These are phyloP conservation scores for Spisula subtruncata DNA, from an alignment of 2,888 invertebrate genomes.

Conservation along the genomic window DNA sequence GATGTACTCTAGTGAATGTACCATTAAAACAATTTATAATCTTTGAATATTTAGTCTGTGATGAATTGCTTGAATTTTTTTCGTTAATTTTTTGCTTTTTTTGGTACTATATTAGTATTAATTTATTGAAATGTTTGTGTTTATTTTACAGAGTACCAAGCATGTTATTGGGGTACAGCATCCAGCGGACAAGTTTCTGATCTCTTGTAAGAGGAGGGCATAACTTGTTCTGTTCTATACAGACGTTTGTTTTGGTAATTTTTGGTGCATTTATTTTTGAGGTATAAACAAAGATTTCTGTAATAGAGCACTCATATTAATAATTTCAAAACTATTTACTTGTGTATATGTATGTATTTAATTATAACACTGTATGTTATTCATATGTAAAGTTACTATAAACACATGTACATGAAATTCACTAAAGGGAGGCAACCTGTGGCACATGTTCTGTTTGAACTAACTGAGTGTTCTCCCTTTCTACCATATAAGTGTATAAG, in stretches of 20 bases:
- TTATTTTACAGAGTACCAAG: constrained; percentile 79
- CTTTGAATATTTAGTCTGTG: too few relatives aligned
- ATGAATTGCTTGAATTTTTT: not conserved
- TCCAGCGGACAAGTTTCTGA: constrained; percentile 76
- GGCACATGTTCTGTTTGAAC: not conserved
- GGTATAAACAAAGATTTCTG: too few relatives aligned
- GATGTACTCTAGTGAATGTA: too few relatives aligned
- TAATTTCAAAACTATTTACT: too few relatives aligned
- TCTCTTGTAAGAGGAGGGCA: constrained; percentile 56
- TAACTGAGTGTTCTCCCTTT: not conserved
- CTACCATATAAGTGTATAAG: too few relatives aligned
- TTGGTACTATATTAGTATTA: not conserved
- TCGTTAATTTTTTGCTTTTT: not conserved
- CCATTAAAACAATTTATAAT: too few relatives aligned
- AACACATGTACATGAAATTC: too few relatives aligned
- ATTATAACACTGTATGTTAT: not conserved
- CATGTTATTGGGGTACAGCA: constrained; percentile 85
- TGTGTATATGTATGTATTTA: too few relatives aligned
- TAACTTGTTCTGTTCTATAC: not conserved
- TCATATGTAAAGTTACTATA: too few relatives aligned
- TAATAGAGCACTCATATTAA: too few relatives aligned
- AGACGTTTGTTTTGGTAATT: too few relatives aligned
- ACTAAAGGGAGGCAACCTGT: not conserved
- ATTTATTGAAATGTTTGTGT: not conserved
- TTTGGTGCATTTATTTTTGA: too few relatives aligned